Percentiles rank a stretch among this genome's conserved stretches.
These are phyloP conservation scores for Calypte anna DNA, from an alignment of 2,113 vertebrate species.

Conservation along the genomic window DNA sequence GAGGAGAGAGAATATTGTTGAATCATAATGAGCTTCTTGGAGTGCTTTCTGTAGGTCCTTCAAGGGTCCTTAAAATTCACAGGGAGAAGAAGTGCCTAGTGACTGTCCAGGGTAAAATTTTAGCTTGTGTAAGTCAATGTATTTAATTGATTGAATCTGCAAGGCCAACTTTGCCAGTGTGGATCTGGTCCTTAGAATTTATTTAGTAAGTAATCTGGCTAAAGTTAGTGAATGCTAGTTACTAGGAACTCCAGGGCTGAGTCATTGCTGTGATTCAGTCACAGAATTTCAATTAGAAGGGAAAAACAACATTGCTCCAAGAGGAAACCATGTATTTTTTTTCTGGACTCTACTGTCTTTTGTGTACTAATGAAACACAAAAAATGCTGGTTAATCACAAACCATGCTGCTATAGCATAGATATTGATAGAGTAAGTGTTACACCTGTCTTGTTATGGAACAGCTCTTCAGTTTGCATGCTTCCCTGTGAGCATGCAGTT, in stretches of 20 bases:
- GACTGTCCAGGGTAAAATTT: background rate
- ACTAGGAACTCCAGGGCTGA: background rate
- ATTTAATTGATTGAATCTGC: background rate
- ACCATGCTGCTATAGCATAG: background rate
- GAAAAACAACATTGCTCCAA: background rate
- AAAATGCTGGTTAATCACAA: background rate
- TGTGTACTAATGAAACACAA: background rate
- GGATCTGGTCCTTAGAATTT: background rate
- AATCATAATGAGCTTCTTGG: background rate
- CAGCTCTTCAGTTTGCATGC: background rate
- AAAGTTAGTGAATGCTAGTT: background rate
- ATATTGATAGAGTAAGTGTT: background rate
- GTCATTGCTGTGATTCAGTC: background rate
- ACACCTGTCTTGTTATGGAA: background rate
- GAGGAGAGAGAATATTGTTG: background rate
- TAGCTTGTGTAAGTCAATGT: background rate
- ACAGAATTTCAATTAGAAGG: background rate
- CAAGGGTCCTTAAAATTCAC: background rate
- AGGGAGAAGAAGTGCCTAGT: background rate
- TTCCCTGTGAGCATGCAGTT: background rate
- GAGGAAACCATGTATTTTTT: background rate
- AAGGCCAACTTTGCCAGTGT: background rate
- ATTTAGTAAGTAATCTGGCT: background rate
- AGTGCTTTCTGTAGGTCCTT: background rate
- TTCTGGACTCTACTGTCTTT: background rate